phyloP scores from a whole-genome alignment of 2,888 invertebrate genomes.

The Ophonus ardosiacus region DNA sequence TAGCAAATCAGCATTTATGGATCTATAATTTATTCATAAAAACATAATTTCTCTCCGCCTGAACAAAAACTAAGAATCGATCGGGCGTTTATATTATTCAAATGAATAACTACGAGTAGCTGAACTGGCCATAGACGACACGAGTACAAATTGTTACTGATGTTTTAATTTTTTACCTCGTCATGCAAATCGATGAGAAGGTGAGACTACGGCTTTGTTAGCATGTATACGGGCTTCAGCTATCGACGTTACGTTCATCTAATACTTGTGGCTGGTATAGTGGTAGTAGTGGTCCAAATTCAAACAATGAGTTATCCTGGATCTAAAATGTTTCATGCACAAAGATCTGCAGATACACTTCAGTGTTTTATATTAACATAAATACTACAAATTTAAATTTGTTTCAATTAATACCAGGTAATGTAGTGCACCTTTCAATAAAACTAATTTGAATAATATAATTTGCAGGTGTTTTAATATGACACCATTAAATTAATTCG shows the following conservation, averaged over 20 bases:
- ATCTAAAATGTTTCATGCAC: constrained; percentile 6
- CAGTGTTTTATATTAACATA: background rate
- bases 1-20: constrained; percentile 45
- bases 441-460: background rate
- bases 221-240: constrained; percentile 14
- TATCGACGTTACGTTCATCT: constrained; percentile 28
- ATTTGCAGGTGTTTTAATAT: background rate
- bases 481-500: background rate
- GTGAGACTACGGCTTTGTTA: constrained; percentile 17
- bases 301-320: constrained; percentile 30
- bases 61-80: constrained; percentile 41
- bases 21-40: constrained; percentile 47
- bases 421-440: background rate
- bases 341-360: background rate
- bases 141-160: constrained; percentile 54
- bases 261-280: background rate
- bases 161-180: constrained; percentile 58
- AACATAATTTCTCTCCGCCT: constrained; percentile 23
- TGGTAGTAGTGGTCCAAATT: background rate
- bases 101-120: constrained; percentile 42
- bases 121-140: constrained; percentile 22
- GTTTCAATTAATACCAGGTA: background rate
- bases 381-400: background rate
- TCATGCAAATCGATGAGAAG: constrained; percentile 59
- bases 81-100: constrained; percentile 37